Conservation (phyloP, 2,797 vertebrate genomes). For the Picus viridis region DNA sequence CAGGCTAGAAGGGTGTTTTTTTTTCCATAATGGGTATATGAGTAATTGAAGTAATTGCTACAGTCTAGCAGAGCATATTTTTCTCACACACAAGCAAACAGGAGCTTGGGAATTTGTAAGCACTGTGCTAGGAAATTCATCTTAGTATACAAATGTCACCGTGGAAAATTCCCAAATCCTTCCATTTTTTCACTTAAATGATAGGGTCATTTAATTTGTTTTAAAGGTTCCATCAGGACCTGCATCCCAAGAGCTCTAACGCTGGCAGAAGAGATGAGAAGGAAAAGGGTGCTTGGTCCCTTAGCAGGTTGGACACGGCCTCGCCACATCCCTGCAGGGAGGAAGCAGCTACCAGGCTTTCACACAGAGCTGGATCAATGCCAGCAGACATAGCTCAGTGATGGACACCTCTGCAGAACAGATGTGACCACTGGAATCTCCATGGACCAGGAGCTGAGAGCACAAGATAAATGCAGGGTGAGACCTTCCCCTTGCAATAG, state of each 20-base stretch:
- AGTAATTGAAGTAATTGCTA: constrained; percentile 67
- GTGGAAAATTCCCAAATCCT: constrained; percentile 46
- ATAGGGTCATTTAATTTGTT: background rate
- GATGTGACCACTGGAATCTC: background rate
- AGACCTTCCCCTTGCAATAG: background rate
- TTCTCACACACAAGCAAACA: constrained; percentile 54
- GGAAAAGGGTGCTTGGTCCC: background rate
- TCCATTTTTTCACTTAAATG: constrained; percentile 26
- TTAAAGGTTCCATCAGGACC: background rate
- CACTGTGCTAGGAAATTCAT: constrained; percentile 36
- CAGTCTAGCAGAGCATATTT: constrained; percentile 14
- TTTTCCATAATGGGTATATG: constrained; percentile 44
- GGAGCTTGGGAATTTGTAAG: constrained; percentile 44
- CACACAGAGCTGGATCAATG: background rate
- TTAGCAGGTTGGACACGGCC: rapidly evolving
- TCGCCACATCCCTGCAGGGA: background rate
- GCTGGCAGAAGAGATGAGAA: background rate
- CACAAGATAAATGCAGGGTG: rapidly evolving
- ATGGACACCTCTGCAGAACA: background rate
- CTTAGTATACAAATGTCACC: constrained; percentile 55
- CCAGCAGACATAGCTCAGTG: background rate
- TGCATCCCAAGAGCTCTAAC: background rate
- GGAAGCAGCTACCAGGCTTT: background rate
- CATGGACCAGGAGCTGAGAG: rapidly evolving
- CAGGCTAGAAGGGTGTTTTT: background rate